These are phyloP conservation scores for Sinotaia quadrata DNA, from an alignment of 2,888 invertebrate species.

Conservation along the genomic window DNA sequence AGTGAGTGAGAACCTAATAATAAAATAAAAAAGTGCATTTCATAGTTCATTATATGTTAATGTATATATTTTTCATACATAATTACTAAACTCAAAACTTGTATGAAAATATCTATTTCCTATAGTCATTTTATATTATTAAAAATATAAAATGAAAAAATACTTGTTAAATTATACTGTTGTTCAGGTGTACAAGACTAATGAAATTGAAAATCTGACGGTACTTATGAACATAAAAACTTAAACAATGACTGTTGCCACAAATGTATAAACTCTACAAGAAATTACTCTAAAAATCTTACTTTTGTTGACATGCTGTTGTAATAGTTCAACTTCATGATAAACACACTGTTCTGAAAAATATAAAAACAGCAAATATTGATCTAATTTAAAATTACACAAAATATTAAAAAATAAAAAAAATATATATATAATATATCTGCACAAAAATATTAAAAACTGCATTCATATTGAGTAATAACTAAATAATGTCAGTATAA, in stretches of 20 bases:
- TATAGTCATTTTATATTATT: too few species aligned
- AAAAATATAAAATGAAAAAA: too few species aligned
- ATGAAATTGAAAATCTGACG: too few species aligned
- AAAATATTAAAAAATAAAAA: not conserved
- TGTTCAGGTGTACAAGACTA: too few species aligned
- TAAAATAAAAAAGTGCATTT: not conserved
- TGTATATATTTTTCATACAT: constrained; percentile 47
- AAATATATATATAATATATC: not conserved
- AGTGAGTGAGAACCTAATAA: constrained; percentile 65
- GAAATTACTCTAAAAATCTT: not conserved
- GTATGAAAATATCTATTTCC: too few species aligned
- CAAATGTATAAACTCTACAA: not conserved
- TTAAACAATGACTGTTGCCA: too few species aligned
- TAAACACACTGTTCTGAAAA: constrained; percentile 63
- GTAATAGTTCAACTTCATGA: constrained; percentile 66
- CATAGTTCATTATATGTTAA: not conserved
- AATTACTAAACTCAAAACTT: constrained; percentile 67
- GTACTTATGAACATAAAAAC: too few species aligned
- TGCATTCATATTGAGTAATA: too few species aligned
- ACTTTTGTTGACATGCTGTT: constrained; percentile 59
- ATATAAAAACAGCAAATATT: not conserved
- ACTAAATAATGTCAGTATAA: too few species aligned
- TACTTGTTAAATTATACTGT: too few species aligned
- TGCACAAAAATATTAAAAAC: not conserved
- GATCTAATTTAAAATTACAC: not conserved